phyloP scores from a whole-genome alignment of 2,797 vertebrate species.

The Leuciscus waleckii region DNA sequence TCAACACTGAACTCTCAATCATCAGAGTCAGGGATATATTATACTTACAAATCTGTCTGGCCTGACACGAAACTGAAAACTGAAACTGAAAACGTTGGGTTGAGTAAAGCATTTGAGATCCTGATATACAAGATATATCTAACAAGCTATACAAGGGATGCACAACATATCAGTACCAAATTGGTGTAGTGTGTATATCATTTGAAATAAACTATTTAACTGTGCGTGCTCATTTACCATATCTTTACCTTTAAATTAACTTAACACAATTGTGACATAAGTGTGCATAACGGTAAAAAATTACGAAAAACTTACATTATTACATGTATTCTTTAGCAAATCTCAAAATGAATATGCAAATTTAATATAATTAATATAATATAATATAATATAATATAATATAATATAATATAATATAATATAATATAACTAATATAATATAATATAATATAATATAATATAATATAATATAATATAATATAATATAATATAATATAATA shows the following conservation, averaged over 20 bases:
- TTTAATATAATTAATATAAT: too few species aligned
- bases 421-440: neutral
- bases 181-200: neutral
- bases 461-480: neutral
- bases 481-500: neutral
- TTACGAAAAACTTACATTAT: fast-evolving
- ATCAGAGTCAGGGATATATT: neutral
- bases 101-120: neutral
- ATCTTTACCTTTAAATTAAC: neutral
- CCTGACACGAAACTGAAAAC: neutral
- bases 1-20: constrained; percentile 23
- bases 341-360: neutral
- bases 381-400: neutral
- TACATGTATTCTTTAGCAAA: neutral
- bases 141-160: neutral
- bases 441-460: neutral
- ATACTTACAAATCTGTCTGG: neutral
- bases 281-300: neutral
- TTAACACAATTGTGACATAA: neutral
- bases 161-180: neutral
- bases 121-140: neutral
- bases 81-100: neutral
- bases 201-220: neutral
- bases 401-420: too few species aligned
- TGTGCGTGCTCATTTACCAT: neutral